Conservation (phyloP, 2,113 vertebrate species). For the Nannobrachium achirus region DNA sequence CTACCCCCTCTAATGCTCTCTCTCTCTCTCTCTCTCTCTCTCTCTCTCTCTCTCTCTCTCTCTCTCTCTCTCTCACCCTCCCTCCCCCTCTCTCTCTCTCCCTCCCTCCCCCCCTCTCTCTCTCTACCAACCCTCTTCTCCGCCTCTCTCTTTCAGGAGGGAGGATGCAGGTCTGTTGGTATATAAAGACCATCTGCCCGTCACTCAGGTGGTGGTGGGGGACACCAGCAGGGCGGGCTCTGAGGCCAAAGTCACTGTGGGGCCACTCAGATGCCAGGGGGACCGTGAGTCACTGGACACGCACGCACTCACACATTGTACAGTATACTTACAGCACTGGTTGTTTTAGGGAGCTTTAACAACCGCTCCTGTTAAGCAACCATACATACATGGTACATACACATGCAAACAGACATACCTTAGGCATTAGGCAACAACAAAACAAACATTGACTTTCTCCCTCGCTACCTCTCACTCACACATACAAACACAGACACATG, state of each 20-base stretch:
- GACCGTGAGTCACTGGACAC: conserved; percentile 84
- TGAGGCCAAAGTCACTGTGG: conserved; percentile 91
- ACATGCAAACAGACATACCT: no score
- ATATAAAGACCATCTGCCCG: conserved; percentile 95
- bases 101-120: no score
- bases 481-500: not conserved
- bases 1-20: not conserved
- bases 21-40: not conserved
- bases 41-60: not conserved
- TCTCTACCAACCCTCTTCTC: no score
- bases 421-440: no score
- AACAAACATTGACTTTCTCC: no score
- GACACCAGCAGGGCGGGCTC: conserved; percentile 88
- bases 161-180: conserved; percentile 91
- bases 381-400: no score
- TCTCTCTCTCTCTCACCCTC: not conserved
- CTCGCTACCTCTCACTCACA: not conserved
- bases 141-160: conserved; percentile 77
- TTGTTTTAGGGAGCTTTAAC: no score
- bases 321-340: not conserved
- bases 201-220: conserved; percentile 90
- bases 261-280: conserved; percentile 90
- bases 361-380: no score
- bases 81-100: not conserved
- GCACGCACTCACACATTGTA: not conserved